Base-by-base conservation (phyloP, 2,113 vertebrate genomes). In the Symphodus melops region DNA sequence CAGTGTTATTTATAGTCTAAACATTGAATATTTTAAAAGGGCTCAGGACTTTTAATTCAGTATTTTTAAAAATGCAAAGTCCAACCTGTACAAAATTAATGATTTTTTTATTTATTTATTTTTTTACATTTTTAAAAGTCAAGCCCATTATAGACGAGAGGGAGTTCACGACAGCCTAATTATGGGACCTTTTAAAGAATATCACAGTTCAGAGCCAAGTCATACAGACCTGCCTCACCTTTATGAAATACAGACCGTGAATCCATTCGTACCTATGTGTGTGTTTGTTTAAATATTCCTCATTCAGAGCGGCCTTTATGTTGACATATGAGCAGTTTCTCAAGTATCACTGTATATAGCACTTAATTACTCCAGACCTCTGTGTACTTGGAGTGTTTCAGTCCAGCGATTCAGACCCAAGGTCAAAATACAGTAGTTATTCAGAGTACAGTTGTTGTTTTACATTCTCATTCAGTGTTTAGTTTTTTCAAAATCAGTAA, bases 221-320 rank as follows among this genome's bases (percentile, higher is more conserved):
- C 60, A 57, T 4, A 49, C 52, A 57, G 33, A 63, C 9, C 19
- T 37, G 72, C 54, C 82, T 73, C 82, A 25, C 88, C 86, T 88
- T 89, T 2, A 62, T 59, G 68, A 89, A 88, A 91, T 16, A 86
- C 12, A 75, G 37, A 52, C 4, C 20, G 17, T 11, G 42, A 21
- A 52, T 39, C 37, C 6, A 39, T 61, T 17, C 59, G 49, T 17
- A 25, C 53, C 48, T 57, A 51, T 53, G 12, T 49, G 65, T 39
- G 33, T 69, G 48, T 67, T 60, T 69, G 77, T 74, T 74, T 49
- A 39, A 74, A 48, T 4, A 23, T 79, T 71, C 83, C 80, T 75
- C 74, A 64, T 6, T 57, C 52, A 56, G 28, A 77, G 59, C 25
- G 17, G 28, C 48, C 1, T 1, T 58, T 19, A 61, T 39, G 51